A percentile compares a stretch with the other conserved stretches of the same genome.
phyloP scores from a whole-genome alignment of 2,797 vertebrate genomes.

The Tarsius wallacei region DNA sequence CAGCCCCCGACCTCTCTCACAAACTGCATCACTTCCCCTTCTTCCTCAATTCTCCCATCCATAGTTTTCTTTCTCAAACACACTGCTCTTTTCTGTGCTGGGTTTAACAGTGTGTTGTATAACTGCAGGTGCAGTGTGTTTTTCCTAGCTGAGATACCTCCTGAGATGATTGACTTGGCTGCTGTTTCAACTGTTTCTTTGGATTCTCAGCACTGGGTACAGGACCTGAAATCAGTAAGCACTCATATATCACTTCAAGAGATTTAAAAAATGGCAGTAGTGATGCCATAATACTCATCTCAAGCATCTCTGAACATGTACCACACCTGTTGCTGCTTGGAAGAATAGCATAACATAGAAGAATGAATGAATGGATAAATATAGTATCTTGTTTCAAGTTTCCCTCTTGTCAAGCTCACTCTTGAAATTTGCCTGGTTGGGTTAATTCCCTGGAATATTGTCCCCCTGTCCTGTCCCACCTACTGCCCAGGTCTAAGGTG shows the following conservation, averaged over 20 bases:
- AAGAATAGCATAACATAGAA: too few relatives aligned
- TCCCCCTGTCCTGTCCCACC: too few relatives aligned
- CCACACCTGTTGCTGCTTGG: background rate
- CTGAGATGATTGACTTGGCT: background rate
- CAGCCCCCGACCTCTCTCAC: too few relatives aligned
- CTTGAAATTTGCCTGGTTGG: too few relatives aligned
- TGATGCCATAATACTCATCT: background rate
- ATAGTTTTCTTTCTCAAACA: background rate
- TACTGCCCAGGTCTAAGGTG: background rate
- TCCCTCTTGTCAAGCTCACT: background rate
- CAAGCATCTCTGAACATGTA: background rate
- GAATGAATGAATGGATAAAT: background rate
- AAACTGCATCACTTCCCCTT: fast-evolving
- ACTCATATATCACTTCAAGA: background rate
- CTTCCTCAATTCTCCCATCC: too few relatives aligned
- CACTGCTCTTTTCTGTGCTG: background rate
- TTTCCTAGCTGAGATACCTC: background rate
- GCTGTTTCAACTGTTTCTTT: background rate
- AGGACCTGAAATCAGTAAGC: background rate
- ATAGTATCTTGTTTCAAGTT: too few relatives aligned
- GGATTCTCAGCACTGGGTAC: background rate
- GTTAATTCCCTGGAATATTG: too few relatives aligned
- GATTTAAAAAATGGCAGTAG: too few relatives aligned
- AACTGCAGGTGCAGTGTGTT: background rate
- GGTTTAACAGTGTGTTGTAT: background rate